A percentile compares a stretch with the other conserved stretches of the same genome.
Evolutionary conservation across 2,113 vertebrate species (phyloP).

Genomic region (Hippopotamus amphibius): DNA sequence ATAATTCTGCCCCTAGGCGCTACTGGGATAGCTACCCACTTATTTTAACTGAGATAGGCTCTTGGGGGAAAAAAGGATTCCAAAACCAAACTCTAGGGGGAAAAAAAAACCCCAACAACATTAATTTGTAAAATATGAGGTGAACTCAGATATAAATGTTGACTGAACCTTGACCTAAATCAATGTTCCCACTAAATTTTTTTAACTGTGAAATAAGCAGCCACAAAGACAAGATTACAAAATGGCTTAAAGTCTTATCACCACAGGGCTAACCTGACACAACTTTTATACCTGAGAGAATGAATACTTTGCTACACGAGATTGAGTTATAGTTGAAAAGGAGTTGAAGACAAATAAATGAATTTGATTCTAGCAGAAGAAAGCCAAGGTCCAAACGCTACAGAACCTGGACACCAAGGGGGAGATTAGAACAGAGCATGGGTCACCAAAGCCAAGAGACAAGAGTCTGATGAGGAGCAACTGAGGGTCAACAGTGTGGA

Average conservation of each 20-base stretch:
- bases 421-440: neutral
- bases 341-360: neutral
- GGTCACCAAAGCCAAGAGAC: neutral
- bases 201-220: neutral
- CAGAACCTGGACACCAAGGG: no score
- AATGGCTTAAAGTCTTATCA: neutral
- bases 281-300: neutral
- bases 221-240: neutral
- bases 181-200: neutral
- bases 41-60: slow-evolving; percentile 23
- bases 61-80: slow-evolving; percentile 4
- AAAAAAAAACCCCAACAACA: neutral
- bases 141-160: slow-evolving; percentile 2
- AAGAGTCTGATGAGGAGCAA: no score
- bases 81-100: neutral
- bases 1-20: slow-evolving; percentile 9
- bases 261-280: neutral
- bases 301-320: neutral
- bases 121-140: neutral
- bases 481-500: neutral
- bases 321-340: neutral
- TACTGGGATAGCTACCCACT: neutral
- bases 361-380: neutral
- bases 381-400: neutral
- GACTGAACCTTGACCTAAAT: neutral